Evolutionary conservation across 2,797 vertebrate genomes (phyloP).

Genomic region (Myotis vivesi): DNA sequence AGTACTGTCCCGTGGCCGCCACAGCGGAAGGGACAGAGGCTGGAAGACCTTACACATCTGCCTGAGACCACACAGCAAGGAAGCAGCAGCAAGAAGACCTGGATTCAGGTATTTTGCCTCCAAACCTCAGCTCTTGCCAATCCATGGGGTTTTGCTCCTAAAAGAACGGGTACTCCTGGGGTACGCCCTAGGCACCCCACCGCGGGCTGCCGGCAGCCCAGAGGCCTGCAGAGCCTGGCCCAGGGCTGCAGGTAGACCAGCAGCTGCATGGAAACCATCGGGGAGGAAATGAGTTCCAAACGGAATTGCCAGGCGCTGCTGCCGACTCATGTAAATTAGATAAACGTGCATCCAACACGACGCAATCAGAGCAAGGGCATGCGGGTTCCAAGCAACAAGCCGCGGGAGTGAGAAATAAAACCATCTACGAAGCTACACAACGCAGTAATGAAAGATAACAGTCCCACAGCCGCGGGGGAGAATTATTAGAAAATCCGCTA

Average conservation of each 20-base stretch:
- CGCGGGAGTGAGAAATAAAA: slow-evolving; percentile 25
- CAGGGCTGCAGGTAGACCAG: background rate
- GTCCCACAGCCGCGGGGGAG: background rate
- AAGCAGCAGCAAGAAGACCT: background rate
- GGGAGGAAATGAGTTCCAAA: background rate
- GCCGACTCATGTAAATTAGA: slow-evolving; percentile 44
- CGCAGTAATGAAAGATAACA: slow-evolving; percentile 47
- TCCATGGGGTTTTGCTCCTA: background rate
- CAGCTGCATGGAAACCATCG: background rate
- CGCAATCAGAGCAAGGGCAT: slow-evolving; percentile 32
- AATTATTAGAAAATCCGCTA: slow-evolving; percentile 41
- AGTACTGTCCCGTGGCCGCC: background rate
- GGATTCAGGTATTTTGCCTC: background rate
- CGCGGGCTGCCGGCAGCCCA: background rate
- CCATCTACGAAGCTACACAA: slow-evolving; percentile 35
- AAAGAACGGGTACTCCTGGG: background rate
- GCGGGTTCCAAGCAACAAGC: background rate
- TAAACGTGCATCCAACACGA: slow-evolving; percentile 6
- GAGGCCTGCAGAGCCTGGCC: accelerated
- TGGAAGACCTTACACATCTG: background rate
- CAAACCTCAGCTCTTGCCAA: background rate
- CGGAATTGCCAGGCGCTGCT: background rate
- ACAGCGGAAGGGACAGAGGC: background rate
- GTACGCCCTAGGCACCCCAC: accelerated
- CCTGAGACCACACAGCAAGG: background rate